Base-by-base conservation (phyloP, 2,797 vertebrate species). In the Phrynocephalus vlangalii region DNA sequence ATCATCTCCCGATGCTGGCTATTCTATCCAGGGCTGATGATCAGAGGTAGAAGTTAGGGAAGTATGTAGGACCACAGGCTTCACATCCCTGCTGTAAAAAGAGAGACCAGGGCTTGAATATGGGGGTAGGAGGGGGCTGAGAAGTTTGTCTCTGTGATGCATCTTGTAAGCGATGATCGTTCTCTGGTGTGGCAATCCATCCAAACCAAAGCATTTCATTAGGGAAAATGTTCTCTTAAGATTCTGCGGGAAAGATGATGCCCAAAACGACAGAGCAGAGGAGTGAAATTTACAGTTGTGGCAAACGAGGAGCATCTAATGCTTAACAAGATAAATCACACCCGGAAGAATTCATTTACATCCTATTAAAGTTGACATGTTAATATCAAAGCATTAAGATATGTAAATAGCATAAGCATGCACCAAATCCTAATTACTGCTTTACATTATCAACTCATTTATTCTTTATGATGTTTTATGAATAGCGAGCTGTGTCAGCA, bases 371-470 rank as follows among this genome's bases (percentile, higher is more conserved):
- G 86, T 93, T 94, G 93, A 94, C 94, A 83, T 90, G 71, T 95
- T 95, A 95, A 96, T 96, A 95, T 92, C 93, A 93, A 96, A 94
- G 91, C 94, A 94, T 95, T 96, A 95, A 96, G 96, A 96, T 95
- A 96, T 96, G 96, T 96, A 96, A 96, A 96, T 96, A 96, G 93
- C 87, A 89, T 92, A 94, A 95, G 91, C 93, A 96, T 84, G 93
- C 84, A 90, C 91, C 91, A 91, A 94, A 93, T 95, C 90, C 93
- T 96, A 96, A 97, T 97, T 96, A 95, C 94, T 92, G 92, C 90
- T 96, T 95, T 96, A 94, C 93, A 93, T 96, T 94, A 96, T 95
- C 94, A 93, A 94, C 92, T 94, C 91, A 92, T 96, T 97, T 96
- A 93, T 92, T 94, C 93, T 95, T 94, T 90, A 92, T 95, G 94